phyloP scores from a whole-genome alignment of 2,113 vertebrate species.

The Geothlypis trichas region DNA sequence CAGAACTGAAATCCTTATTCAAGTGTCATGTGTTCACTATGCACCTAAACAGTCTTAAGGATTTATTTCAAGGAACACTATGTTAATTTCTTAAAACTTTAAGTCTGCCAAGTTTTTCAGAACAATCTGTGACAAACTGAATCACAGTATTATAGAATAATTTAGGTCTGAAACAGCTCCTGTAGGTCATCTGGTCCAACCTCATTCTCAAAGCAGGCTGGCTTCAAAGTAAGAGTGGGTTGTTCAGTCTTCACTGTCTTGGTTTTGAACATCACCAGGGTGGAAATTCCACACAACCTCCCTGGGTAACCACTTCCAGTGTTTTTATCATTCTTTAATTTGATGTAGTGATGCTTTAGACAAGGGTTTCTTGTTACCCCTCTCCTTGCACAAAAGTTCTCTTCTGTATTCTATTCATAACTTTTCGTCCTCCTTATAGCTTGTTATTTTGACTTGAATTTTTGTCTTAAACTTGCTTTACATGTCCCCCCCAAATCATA shows the following conservation, averaged over 20 bases:
- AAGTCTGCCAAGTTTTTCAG: not conserved
- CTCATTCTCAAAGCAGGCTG: not conserved
- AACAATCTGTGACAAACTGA: not conserved
- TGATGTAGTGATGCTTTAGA: not conserved
- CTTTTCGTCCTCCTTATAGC: not conserved
- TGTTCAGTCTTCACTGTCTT: not conserved
- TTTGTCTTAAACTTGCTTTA: not conserved
- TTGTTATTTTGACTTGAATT: not conserved
- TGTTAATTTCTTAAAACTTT: constrained; percentile 11
- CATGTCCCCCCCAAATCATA: not conserved
- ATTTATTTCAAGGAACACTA: not conserved
- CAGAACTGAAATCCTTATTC: not conserved
- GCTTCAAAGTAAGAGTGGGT: not conserved
- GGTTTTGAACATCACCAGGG: not conserved
- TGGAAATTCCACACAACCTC: not conserved
- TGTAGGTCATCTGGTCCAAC: not conserved
- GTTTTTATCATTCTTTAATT: not conserved
- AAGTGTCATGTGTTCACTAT: not conserved
- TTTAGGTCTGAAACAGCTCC: not conserved
- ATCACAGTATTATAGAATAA: not conserved
- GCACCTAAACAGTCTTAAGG: not conserved
- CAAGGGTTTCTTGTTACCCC: not conserved
- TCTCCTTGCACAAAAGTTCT: not conserved
- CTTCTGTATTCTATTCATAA: not conserved
- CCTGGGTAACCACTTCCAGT: not conserved